Percentiles rank a stretch among this genome's conserved stretches.
These are phyloP conservation scores for Atrichornis clamosus DNA, from an alignment of 2,113 vertebrate species.

Conservation along the genomic window DNA sequence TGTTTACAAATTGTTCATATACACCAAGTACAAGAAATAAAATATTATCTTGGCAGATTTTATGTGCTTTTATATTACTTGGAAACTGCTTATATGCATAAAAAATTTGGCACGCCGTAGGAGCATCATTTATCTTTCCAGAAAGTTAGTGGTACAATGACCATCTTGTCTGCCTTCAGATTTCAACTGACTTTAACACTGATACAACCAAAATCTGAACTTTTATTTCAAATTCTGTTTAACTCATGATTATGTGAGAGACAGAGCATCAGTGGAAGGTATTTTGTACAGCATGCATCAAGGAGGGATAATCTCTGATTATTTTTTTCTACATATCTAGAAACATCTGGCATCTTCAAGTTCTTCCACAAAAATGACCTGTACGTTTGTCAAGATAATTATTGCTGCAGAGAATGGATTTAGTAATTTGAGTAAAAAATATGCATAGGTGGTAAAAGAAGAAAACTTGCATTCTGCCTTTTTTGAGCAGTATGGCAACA, in stretches of 20 bases:
- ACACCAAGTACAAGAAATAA: background rate
- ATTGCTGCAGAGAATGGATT: background rate
- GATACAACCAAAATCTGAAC: background rate
- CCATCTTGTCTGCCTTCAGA: background rate
- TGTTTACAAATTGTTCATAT: background rate
- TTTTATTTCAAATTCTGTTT: background rate
- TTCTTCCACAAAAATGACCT: background rate
- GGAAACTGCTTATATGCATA: background rate
- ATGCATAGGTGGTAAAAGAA: background rate
- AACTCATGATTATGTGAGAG: background rate
- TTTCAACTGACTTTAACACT: background rate
- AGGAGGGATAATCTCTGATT: background rate
- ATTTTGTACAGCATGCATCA: background rate
- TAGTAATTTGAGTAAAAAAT: background rate
- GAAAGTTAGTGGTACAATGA: background rate
- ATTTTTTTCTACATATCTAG: background rate
- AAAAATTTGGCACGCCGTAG: background rate
- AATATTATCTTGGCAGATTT: background rate
- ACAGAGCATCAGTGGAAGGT: background rate
- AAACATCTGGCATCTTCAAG: background rate
- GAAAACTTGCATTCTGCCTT: background rate
- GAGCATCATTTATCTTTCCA: background rate
- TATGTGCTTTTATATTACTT: background rate
- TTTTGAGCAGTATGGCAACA: background rate
- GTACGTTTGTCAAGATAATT: background rate